Percentiles rank a stretch among this genome's conserved stretches.
phyloP scores from a whole-genome alignment of 2,888 invertebrate species.

The Parnassius smintheus region DNA sequence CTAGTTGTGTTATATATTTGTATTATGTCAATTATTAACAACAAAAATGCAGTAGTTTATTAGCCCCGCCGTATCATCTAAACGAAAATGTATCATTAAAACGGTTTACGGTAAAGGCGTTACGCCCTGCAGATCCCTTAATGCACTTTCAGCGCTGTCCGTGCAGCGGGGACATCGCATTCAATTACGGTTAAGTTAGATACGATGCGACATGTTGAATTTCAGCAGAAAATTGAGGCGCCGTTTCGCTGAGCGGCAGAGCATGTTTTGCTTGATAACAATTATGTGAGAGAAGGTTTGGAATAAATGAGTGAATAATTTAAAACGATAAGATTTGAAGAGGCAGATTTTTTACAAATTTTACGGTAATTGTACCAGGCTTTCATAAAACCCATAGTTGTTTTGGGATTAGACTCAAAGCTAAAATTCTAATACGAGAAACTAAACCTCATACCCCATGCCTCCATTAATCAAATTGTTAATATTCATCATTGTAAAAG shows the following conservation, averaged over 20 bases:
- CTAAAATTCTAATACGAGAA: no score
- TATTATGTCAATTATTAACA: no score
- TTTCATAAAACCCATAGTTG: no score
- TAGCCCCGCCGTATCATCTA: not conserved
- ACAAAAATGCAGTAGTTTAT: no score
- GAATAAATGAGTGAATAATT: not conserved
- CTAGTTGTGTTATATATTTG: no score
- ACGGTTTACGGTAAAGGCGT: not conserved
- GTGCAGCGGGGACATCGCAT: conserved; percentile 5
- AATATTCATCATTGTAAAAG: no score
- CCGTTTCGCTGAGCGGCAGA: not conserved
- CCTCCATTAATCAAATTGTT: no score
- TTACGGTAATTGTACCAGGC: no score
- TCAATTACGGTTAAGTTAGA: conserved; percentile 3
- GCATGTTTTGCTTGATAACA: not conserved
- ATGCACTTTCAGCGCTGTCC: conserved; percentile 5
- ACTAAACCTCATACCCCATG: no score
- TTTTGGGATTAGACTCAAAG: no score
- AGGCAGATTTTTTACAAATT: no score
- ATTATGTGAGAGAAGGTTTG: not conserved
- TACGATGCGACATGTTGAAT: conserved; percentile 12
- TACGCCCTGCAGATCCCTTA: conserved; percentile 3
- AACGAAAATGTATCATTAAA: conserved; percentile 1
- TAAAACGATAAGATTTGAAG: not conserved
- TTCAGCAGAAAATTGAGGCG: conserved; percentile 9